These are phyloP conservation scores for Leptinotarsa juncta DNA, from an alignment of 2,888 invertebrate species.

Conservation along the genomic window DNA sequence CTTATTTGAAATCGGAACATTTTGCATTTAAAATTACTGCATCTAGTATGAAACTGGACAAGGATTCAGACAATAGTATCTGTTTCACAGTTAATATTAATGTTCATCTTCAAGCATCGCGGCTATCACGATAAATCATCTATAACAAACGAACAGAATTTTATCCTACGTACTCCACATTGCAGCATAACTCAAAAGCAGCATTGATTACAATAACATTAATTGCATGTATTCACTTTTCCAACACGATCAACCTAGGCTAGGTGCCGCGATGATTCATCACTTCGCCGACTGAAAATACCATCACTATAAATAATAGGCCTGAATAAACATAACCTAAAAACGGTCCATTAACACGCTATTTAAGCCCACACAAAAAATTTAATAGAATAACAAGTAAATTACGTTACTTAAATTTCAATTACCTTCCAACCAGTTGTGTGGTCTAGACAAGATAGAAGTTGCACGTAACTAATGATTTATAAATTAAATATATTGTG, in stretches of 20 bases:
- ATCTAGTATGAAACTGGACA: too few species aligned
- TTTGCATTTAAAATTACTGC: too few species aligned
- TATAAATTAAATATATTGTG: slow-evolving; percentile 20
- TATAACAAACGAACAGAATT: too few species aligned
- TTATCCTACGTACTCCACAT: background rate
- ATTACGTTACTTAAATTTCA: slow-evolving; percentile 35
- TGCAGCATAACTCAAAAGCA: background rate
- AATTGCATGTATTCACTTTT: slow-evolving; percentile 6
- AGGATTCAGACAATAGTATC: too few species aligned
- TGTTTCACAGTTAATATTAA: too few species aligned
- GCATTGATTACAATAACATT: slow-evolving; percentile 5
- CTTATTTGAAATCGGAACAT: too few species aligned
- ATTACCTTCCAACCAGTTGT: slow-evolving; percentile 24
- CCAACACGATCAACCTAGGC: background rate
- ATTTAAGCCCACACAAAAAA: slow-evolving; percentile 34
- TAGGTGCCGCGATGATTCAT: slow-evolving; percentile 13
- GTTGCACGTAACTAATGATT: slow-evolving; percentile 11
- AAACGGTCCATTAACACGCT: slow-evolving; percentile 37
- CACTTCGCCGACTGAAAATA: slow-evolving; percentile 6
- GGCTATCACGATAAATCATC: too few species aligned
- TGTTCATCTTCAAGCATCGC: too few species aligned
- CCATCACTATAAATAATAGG: slow-evolving; percentile 26
- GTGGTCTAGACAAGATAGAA: slow-evolving; percentile 29
- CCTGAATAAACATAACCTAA: slow-evolving; percentile 28
- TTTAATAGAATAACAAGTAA: slow-evolving; percentile 37